phyloP scores from a whole-genome alignment of 1,140 invertebrate genomes.

The Zaprionus tsacasi region DNA sequence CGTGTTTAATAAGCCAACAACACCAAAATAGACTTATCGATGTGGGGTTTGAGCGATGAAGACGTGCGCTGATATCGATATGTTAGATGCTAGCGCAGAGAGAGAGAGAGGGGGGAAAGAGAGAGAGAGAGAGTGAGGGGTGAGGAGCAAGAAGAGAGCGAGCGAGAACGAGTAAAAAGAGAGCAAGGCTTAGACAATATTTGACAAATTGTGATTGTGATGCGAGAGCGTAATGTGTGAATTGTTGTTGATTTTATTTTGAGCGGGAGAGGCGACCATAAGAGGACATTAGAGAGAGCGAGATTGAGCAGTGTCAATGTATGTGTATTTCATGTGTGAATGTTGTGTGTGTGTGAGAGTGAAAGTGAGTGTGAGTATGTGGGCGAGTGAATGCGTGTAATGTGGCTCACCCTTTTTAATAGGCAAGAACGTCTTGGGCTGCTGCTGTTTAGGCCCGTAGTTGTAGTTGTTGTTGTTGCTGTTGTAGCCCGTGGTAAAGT shows the following conservation, averaged over 20 bases:
- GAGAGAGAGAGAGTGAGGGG: background rate
- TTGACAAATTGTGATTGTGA: slow-evolving; percentile 29
- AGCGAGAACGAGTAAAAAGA: slow-evolving; percentile 22
- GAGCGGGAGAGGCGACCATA: slow-evolving; percentile 32
- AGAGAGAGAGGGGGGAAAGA: slow-evolving; percentile 13
- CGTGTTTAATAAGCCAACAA: slow-evolving; percentile 67
- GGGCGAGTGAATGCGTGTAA: slow-evolving; percentile 22
- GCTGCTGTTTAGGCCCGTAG: slow-evolving; percentile 61
- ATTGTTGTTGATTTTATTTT: slow-evolving; percentile 9
- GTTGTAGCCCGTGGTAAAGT: slow-evolving; percentile 34
- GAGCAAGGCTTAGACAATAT: slow-evolving; percentile 37
- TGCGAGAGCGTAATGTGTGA: slow-evolving; percentile 25
- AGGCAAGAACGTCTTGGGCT: slow-evolving; percentile 77
- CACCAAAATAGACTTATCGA: slow-evolving; percentile 64
- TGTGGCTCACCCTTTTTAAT: slow-evolving; percentile 79
- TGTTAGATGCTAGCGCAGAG: slow-evolving; percentile 24
- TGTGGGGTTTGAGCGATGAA: slow-evolving; percentile 38
- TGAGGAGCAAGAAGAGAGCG: slow-evolving; percentile 21
- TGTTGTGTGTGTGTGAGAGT: slow-evolving; percentile 9
- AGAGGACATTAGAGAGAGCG: slow-evolving; percentile 25
- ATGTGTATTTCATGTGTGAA: slow-evolving; percentile 10
- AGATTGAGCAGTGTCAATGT: slow-evolving; percentile 7
- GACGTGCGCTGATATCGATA: slow-evolving; percentile 39
- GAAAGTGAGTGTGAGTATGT: slow-evolving; percentile 14
- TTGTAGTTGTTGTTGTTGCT: slow-evolving; percentile 46